Base-by-base conservation (phyloP, 2,113 vertebrate genomes). In the Tetraodon nigroviridis region DNA sequence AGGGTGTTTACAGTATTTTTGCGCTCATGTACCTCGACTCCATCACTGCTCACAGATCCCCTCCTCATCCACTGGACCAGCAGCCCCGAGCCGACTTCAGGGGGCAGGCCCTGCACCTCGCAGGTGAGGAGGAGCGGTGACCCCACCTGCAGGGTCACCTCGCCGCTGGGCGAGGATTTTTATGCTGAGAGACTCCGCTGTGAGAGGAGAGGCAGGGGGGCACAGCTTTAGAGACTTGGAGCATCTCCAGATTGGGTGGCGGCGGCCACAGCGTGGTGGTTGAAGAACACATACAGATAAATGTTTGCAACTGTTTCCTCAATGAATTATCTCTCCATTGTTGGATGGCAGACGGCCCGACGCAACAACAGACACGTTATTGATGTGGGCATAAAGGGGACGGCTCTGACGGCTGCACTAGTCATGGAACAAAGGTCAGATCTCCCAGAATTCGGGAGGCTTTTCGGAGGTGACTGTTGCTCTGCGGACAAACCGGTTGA, bases 131-230 rank as follows among this genome's bases (percentile, higher is more conserved):
- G 88, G 17, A 90, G 90, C 40, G 89, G 92, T 0, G 89, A 82
- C 0, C 90, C 90, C 0, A 85, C 62, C 60, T 86, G 90, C 54
- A 89, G 80, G 22, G 82, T 84, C 47, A 90, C 82, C 11, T 73
- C 77, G 2, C 84, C 84, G 6, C 7, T 67, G 2, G 94, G 93
- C 0, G 67, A 74, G 2, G 90, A 90, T 0, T 80, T 80, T 78
- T 22, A 95, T 91, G 0, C 80, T 84, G 67, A 95, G 71, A 42
- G 90, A 89, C 61, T 90, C 92, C 6, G 87, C 94, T 95, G 65
- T 19, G 73, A 67, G 42, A 57, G 12, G 58, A 46, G 27, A 55
- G 7, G 19, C n/a, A 40, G 45, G 48, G 10, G 27, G 15, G 0
- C 42, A n/a, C 56, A 29, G 49, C 32, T 37, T 10, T 11, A 37